These are phyloP conservation scores for Monopis laevigella DNA, from an alignment of 2,888 invertebrate genomes.

Conservation along the genomic window DNA sequence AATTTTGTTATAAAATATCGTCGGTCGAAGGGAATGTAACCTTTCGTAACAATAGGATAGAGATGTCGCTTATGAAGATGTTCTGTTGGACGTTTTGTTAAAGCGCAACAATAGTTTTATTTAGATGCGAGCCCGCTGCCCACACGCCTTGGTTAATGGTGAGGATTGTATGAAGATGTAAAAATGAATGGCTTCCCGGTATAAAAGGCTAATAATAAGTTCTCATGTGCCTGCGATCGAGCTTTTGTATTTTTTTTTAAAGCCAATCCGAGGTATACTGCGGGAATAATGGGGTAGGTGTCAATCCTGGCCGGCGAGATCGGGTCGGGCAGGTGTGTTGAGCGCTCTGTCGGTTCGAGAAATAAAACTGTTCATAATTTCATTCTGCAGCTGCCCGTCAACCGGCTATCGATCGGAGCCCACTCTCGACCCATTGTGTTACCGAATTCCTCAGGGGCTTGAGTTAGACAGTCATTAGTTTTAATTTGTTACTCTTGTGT, in stretches of 20 bases:
- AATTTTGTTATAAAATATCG: slow-evolving; percentile 55
- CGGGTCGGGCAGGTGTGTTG: slow-evolving; percentile 47
- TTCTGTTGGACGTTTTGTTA: slow-evolving; percentile 62
- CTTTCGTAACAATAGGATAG: slow-evolving; percentile 44
- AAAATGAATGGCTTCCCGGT: slow-evolving; percentile 54
- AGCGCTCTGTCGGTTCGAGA: slow-evolving; percentile 30
- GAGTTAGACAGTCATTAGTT: slow-evolving; percentile 29
- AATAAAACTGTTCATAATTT: slow-evolving; percentile 64
- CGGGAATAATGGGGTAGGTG: slow-evolving; percentile 59
- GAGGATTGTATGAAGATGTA: slow-evolving; percentile 58
- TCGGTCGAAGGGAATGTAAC: slow-evolving; percentile 34
- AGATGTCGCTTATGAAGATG: slow-evolving; percentile 58
- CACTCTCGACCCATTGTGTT: slow-evolving; percentile 44
- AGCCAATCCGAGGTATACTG: slow-evolving; percentile 33
- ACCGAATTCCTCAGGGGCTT: slow-evolving; percentile 47
- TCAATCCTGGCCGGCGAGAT: slow-evolving; percentile 45
- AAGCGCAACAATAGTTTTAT: slow-evolving; percentile 61
- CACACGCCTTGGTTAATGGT: slow-evolving; percentile 64
- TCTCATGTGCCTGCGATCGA: slow-evolving; percentile 58
- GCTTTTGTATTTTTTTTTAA: slow-evolving; percentile 52
- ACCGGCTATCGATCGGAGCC: slow-evolving; percentile 47
- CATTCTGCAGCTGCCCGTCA: slow-evolving; percentile 62
- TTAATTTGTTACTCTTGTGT: slow-evolving; percentile 31
- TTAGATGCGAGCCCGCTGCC: slow-evolving; percentile 60
- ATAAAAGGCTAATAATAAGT: slow-evolving; percentile 62